A percentile compares a stretch with the other conserved stretches of the same genome.
These are phyloP conservation scores for Microvelia longipes DNA, from an alignment of 1,140 invertebrate species.

Conservation along the genomic window DNA sequence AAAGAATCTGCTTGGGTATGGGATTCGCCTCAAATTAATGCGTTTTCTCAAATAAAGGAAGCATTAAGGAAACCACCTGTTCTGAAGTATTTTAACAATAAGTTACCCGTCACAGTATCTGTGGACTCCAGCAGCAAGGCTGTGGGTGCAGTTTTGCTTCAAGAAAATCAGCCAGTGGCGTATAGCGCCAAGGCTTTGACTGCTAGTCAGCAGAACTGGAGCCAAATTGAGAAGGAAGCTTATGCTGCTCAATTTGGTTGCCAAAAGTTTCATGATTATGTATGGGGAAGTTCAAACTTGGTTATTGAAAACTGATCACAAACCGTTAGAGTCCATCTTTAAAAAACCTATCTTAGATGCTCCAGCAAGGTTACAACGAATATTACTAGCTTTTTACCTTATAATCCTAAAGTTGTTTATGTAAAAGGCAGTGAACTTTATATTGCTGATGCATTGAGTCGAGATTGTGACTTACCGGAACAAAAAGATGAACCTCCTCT, in stretches of 20 bases:
- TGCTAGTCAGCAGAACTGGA: conserved; percentile 18
- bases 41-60: conserved; percentile 13
- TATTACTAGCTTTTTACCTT: background rate
- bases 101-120: conserved; percentile 10
- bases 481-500: background rate
- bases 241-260: conserved; percentile 18
- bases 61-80: conserved; percentile 9
- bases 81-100: conserved; percentile 20
- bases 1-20: background rate
- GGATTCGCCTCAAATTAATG: background rate
- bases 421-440: conserved; percentile 1
- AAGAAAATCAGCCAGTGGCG: conserved; percentile 24
- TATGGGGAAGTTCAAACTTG: conserved; percentile 17
- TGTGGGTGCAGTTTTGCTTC: conserved; percentile 25
- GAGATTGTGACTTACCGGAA: background rate
- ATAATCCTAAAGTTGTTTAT: background rate
- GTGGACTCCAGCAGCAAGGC: conserved; percentile 16
- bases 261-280: conserved; percentile 16
- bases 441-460: conserved; percentile 5
- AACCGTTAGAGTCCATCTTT: conserved; percentile 25
- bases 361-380: conserved; percentile 23
- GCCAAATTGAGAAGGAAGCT: conserved; percentile 24
- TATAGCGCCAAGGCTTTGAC: conserved; percentile 21
- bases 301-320: conserved; percentile 25
- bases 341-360: conserved; percentile 25